Evolutionary conservation across 2,113 vertebrate genomes (phyloP), one percentile per base, ranked within the genome.

Genomic region (Glaucidium brasilianum): DNA sequence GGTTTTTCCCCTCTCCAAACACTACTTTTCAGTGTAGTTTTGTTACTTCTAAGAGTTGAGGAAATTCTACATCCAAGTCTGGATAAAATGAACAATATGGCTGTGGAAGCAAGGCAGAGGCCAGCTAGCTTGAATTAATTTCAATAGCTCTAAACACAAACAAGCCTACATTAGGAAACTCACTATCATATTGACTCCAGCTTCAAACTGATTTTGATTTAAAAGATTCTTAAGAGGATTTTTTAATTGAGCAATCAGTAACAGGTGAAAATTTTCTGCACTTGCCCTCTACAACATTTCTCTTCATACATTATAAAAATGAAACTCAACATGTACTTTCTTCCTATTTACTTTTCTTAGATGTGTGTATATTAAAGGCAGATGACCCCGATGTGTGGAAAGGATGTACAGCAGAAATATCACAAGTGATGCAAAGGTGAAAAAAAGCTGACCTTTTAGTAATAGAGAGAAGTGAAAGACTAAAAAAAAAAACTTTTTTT

Each of bases 1-100:
- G 1, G 2, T 5, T 14, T 16, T 13, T 2, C 0, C 4, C 12
- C 6, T 30, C 58, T 37, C 47, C n/a, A 5, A 76, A n/a, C 15
- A 12, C 27, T 39, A 19, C 9, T 84, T 74, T 25, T 84, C 73
- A 32, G 17, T 8, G 18, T 30, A 59, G 23, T 23, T 60, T 49
- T 32, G 29, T 20, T 66, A 53, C 35, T 64, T 63, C 3, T 12
- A 75, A 35, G 52, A 55, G 17, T 8, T 88, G 67, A 71, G 49
- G 59, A 91, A 91, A 88, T 59, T 72, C 50, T 43, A 34, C 39
- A 50, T 14, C 30, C 56, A 59, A 45, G 32, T 27, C 50, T 55
- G 10, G 26, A 53, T 37, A 53, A 87, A 80, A 73, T 3, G 8
- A 92, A 72, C 9, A 75, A 25, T 25, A 64, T 0, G 7, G 20